Evolutionary conservation across 1,140 invertebrate species (phyloP).

Genomic region (Bombus affinis): DNA sequence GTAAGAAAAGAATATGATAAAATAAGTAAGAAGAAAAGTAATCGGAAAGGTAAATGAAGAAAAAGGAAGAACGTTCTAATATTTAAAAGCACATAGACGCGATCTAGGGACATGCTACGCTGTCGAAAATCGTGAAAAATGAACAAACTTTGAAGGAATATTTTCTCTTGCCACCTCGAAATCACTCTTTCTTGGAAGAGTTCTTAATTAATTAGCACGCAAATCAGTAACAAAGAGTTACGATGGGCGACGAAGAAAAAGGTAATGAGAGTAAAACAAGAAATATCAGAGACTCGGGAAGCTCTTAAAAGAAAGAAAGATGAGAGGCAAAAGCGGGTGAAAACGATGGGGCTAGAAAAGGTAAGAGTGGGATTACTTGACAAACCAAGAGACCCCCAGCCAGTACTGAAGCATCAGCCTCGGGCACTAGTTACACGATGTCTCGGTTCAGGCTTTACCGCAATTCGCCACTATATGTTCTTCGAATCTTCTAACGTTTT

Average conservation of each 20-base stretch:
- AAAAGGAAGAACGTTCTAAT: background rate
- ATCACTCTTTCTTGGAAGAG: constrained; percentile 50
- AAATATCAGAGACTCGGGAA: constrained; percentile 11
- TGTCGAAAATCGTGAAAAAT: constrained; percentile 59
- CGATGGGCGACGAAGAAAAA: constrained; percentile 31
- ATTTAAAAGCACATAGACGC: constrained; percentile 35
- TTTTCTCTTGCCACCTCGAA: constrained; percentile 59
- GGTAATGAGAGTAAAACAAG: constrained; percentile 13
- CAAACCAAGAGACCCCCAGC: constrained; percentile 33
- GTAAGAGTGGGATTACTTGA: constrained; percentile 36
- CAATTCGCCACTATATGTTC: constrained; percentile 26
- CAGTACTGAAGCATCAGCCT: constrained; percentile 50
- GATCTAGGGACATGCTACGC: background rate
- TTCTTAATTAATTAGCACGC: constrained; percentile 75
- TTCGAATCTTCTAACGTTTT: constrained; percentile 28
- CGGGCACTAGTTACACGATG: constrained; percentile 54
- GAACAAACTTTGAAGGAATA: constrained; percentile 67
- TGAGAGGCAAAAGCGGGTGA: constrained; percentile 28
- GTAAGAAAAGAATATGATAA: background rate
- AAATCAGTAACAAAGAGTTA: constrained; percentile 57
- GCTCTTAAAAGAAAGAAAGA: constrained; percentile 7
- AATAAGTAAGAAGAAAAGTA: background rate
- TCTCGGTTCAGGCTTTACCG: constrained; percentile 23
- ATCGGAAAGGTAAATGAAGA: background rate
- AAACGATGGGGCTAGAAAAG: constrained; percentile 34